phyloP scores from a whole-genome alignment of 2,113 vertebrate species.

The Chitala chitala region DNA sequence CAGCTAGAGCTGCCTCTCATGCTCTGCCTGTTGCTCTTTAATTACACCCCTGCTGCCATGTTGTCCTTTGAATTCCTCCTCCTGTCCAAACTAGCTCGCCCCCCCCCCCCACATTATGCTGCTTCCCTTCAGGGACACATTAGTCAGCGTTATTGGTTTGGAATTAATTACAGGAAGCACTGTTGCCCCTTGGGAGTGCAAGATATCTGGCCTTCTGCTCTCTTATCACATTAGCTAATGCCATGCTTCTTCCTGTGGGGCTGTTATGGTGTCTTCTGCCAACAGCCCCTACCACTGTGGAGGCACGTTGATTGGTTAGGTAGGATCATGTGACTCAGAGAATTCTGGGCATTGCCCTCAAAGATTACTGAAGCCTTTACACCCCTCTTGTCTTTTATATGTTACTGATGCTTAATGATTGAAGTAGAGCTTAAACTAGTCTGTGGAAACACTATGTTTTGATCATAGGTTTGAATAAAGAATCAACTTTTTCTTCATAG shows the following conservation, averaged over 20 bases:
- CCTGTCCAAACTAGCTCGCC: not conserved
- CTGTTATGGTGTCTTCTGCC: not conserved
- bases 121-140: not conserved
- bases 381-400: not conserved
- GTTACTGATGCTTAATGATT: not conserved
- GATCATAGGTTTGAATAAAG: too few species aligned
- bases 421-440: slow-evolving; percentile 4
- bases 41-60: not conserved
- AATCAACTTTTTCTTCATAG: too few species aligned
- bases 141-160: not conserved
- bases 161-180: slow-evolving; percentile 8
- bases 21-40: not conserved
- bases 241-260: not conserved
- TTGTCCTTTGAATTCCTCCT: not conserved
- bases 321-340: not conserved
- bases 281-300: not conserved
- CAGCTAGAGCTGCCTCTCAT: not conserved
- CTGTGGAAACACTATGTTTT: too few species aligned
- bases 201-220: slow-evolving; percentile 8
- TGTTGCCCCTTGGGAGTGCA: not conserved
- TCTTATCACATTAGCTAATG: not conserved
- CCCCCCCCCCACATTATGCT: not conserved
- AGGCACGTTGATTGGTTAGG: not conserved
- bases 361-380: not conserved
- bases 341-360: not conserved